Conservation (phyloP, 2,888 invertebrate species). For the Caenorhabditis drosophilae region DNA sequence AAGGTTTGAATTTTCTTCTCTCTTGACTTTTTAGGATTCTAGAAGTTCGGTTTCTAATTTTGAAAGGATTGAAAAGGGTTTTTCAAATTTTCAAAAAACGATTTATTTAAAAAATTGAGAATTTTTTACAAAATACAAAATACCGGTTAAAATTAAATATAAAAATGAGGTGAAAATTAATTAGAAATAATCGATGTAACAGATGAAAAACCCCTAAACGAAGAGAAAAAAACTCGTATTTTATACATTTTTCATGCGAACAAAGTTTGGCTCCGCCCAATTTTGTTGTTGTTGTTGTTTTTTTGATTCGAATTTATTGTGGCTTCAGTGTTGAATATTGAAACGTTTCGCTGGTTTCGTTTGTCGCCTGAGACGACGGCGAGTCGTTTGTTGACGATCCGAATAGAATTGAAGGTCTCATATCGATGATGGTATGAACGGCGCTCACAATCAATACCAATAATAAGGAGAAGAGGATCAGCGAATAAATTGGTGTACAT, state of each 20-base stretch:
- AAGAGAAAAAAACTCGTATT: neutral
- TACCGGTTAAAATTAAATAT: neutral
- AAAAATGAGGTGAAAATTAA: neutral
- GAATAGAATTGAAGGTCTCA: constrained; percentile 13
- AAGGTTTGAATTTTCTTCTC: no score
- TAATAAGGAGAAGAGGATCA: neutral
- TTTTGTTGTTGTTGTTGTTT: no score
- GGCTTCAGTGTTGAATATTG: constrained; percentile 22
- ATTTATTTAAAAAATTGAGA: neutral
- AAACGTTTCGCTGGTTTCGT: neutral
- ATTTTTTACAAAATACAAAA: neutral
- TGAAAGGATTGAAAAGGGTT: no score
- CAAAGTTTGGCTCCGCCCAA: no score
- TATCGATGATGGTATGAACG: neutral
- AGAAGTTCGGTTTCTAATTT: no score
- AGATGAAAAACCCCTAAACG: no score
- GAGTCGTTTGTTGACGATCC: constrained; percentile 7
- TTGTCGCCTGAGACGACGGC: neutral
- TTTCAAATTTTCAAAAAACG: neutral
- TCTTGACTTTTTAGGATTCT: no score
- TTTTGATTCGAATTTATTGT: constrained; percentile 7
- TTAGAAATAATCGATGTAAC: no score
- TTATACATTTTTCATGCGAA: neutral
- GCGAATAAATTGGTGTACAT: neutral
- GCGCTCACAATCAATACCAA: neutral